Evolutionary conservation across 2,888 invertebrate genomes (phyloP), one percentile per base, ranked within the genome.

Genomic region (Hyles lineata): DNA sequence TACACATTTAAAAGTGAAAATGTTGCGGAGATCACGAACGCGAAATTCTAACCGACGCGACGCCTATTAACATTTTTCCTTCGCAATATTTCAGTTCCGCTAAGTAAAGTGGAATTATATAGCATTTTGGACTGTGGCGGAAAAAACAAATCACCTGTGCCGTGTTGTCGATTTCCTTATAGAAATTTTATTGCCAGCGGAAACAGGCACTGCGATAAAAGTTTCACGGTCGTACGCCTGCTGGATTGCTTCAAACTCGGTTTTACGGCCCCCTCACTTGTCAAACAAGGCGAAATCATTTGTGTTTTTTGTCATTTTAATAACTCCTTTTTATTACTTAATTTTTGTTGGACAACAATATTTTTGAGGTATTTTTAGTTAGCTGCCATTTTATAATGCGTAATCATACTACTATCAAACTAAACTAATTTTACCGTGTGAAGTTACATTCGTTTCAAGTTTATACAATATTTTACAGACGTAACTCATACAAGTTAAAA

Each of bases 61-160:
- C n/a, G 11, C 32, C 32, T 32, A 7, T 62, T n/a, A 9, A 32
- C 61, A 61, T 62, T 62, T 19, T 35, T 62, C 62, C 35, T 7
- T n/a, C n/a, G n/a, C 62, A n/a, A 17, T 5, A 17, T 32, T 62
- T 17, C 61, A n/a, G 35, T 62, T 62, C 35, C 73, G 73, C 74
- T 29, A 74, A 76, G 69, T 71, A n/a, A 62, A 35, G n/a, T 35
- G 32, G n/a, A 35, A 62, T 62, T 62, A 32, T 29, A 29, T n/a
- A 32, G 32, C 6, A n/a, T 62, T 32, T 62, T 35, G 9, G 1
- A 5, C 55, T 15, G 43, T 9, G 35, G 32, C 32, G 32, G 62
- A 62, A 62, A 32, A 62, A 62, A 62, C 62, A 32, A 62, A 35
- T 62, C 35, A 62, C 62, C 62, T 35, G 25, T 29, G 62, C 62